Base-by-base conservation (phyloP, 2,797 vertebrate genomes). In the Periophthalmus magnuspinnatus region DNA sequence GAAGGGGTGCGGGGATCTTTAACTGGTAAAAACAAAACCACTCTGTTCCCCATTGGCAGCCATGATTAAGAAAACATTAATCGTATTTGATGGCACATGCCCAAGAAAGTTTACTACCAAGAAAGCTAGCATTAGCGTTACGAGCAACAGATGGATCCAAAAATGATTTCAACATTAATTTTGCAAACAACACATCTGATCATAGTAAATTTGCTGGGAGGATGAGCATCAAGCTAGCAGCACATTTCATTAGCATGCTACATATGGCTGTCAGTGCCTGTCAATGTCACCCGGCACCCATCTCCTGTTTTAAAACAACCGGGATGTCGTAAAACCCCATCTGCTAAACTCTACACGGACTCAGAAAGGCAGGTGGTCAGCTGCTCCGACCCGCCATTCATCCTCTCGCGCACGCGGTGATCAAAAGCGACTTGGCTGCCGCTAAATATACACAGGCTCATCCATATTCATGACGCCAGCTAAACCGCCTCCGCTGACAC, bases 381-480 rank as follows among this genome's bases (percentile, higher is more conserved):
- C 86, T 76, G 69, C 82, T 84, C 75, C 74, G 76, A 75, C 85
- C 81, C 75, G 76, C 72, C 72, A 73, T 81, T 83, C 79, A 88
- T 83, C 84, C 58, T 68, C 81, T 79, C 22, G 82, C 82, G 68
- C 72, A 60, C 71, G 54, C 67, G 38, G 70, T 79, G 88, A 92
- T 92, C 84, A 91, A 90, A 87, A 83, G 82, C 84, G 87, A 86
- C 85, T 88, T 79, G 88, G 81, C 84, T 86, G 84, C 41, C 41
- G 41, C 81, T 85, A 86, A 90, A 91, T 87, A 85, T 86, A 90
- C 47, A 65, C 85, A 61, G 79, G 81, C 86, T 92, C 86, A 91
- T 94, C 79, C 90, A 94, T 93, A 94, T 93, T 91, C 90, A 94
- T 93, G 88, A 82, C 57, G 38, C 38, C 8, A 69, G 81, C 89